Base-by-base conservation (phyloP, 1,140 invertebrate species). In the Zaprionus capensis region DNA sequence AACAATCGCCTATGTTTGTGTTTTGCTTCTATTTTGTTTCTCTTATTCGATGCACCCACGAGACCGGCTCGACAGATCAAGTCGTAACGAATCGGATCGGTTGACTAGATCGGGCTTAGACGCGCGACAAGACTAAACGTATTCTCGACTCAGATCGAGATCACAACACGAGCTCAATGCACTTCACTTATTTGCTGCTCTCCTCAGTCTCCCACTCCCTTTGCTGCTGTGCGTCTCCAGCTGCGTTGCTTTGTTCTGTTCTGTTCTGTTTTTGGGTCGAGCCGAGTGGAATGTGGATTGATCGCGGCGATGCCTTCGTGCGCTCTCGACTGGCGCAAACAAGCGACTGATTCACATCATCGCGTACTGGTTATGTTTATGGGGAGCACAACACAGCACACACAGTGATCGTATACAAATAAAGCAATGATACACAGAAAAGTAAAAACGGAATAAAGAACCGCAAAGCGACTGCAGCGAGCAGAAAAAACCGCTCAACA, bases 331-430 rank as follows among this genome's bases (percentile, higher is more conserved):
- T 85, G 73, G 58, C 72, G 73, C 76, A 57, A 77, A 72, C 73
- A 78, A 75, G 73, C 75, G 85, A 90, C 85, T 90, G 80, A 90
- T 73, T 90, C 86, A 80, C 76, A 71, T 70, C 65, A 73, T 53
- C 59, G 64, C 51, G 68, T 71, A 61, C 61, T 71, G 69, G 61
- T 66, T 76, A 61, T 70, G 67, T 74, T 79, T 74, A 70, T 84
- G 49, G 66, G 49, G 62, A 81, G 68, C 69, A 67, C 46, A 53
- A 34, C 78, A 14, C n/a, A 4, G 44, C 51, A 34, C 81, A 49
- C 46, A 49, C 9, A 22, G 20, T 56, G 75, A 85, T 85, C 78
- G 61, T 77, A 70, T 63, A 69, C 65, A 56, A 70, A 69, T 69
- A 76, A 78, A 73, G 26, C 51, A 80, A 80, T 62, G 76, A 51